Evolutionary conservation across 2,113 vertebrate species (phyloP), one percentile per base, ranked within the genome.

Genomic region (Ptilorrhoa leucosticta): DNA sequence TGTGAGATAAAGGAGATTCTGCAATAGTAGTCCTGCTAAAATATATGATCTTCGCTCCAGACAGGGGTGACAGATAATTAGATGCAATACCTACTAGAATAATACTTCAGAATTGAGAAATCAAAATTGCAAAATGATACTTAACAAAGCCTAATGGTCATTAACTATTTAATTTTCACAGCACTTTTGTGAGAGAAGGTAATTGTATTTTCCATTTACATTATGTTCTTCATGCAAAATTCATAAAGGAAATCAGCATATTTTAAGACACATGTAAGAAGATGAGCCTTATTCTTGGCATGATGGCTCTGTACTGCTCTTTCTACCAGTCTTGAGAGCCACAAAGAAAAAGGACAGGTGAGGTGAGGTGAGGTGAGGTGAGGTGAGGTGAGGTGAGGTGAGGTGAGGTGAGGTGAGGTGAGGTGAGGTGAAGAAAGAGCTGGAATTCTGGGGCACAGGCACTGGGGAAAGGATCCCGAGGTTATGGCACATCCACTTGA

Each of bases 111-210:
- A 80, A 85, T 58, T 94, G 84, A 91, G 94, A 96, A 96, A 95
- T 87, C 69, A 83, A 83, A 95, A 87, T 93, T 96, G 66, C 90
- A 88, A 95, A 96, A 96, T 73, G 6, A 73, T 93, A 53, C 30
- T 90, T 89, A 85, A 87, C 33, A 81, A 95, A 87, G 54, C 54
- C 30, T 69, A 79, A n/a, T 76, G 19, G 8, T 54, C 54, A 77
- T 95, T 94, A 95, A 95, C 80, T 89, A 42, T 91, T 91, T 89
- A 72, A 79, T 85, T 61, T 45, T 42, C 42, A 24, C 22, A 87
- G 10, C 3, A 22, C 16, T 68, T 51, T 51, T 45, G 11, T 69
- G 66, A 83, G 50, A 84, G 50, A 69, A 80, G 12, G 17, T 57
- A 76, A 65, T 61, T 0, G 0, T 83, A 69, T 76, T 89, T 93